phyloP scores from a whole-genome alignment of 2,113 vertebrate genomes.

The Tupaia tana region DNA sequence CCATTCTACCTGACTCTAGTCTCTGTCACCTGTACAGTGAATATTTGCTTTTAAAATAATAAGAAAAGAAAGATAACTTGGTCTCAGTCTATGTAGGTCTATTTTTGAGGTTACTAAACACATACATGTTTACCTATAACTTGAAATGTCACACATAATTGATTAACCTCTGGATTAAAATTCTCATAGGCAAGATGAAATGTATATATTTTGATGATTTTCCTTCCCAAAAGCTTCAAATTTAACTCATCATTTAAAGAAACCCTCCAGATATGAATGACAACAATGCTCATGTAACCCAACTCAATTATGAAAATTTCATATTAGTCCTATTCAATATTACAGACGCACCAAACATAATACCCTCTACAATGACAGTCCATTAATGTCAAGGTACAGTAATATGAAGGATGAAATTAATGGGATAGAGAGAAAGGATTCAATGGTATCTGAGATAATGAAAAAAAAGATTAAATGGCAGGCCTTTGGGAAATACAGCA shows the following conservation, averaged over 20 bases:
- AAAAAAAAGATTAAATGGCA: constrained; percentile 66
- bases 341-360: constrained; percentile 61
- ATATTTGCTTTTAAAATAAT: constrained; percentile 36
- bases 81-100: constrained; percentile 1
- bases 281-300: not conserved
- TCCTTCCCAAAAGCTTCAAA: constrained; percentile 51
- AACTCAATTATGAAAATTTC: constrained; percentile 67
- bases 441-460: constrained; percentile 64
- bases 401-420: constrained; percentile 67
- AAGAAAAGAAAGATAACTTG: not conserved
- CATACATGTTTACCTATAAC: constrained; percentile 6
- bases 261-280: constrained; percentile 37
- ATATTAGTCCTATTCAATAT: constrained; percentile 55
- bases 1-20: not conserved
- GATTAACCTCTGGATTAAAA: constrained; percentile 35
- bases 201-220: constrained; percentile 6
- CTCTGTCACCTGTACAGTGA: not conserved
- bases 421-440: constrained; percentile 57
- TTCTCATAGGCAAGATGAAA: constrained; percentile 45
- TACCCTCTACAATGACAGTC: constrained; percentile 52
- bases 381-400: constrained; percentile 68
- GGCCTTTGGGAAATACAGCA: constrained; percentile 61
- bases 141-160: constrained; percentile 33
- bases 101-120: constrained; percentile 22
- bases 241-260: constrained; percentile 57